phyloP scores from a whole-genome alignment of 2,113 vertebrate species.

The Quiscalus mexicanus region DNA sequence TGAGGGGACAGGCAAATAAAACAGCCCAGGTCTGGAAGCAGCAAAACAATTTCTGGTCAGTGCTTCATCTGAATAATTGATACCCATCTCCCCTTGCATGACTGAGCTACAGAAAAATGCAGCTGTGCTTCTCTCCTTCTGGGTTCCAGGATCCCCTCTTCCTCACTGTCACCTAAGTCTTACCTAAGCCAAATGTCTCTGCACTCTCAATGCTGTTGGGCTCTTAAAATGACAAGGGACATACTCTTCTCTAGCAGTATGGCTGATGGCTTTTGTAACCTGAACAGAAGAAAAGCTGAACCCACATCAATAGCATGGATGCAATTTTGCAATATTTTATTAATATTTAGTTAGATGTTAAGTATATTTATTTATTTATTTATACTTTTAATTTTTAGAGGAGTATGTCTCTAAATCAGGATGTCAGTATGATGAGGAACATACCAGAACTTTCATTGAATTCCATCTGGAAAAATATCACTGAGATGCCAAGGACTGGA shows the following conservation, averaged over 20 bases:
- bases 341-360: background rate
- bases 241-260: background rate
- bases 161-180: background rate
- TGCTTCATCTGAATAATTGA: background rate
- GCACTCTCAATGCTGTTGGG: rapidly evolving
- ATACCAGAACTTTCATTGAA: background rate
- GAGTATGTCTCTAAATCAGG: background rate
- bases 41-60: background rate
- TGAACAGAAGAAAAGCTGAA: background rate
- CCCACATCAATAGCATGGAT: background rate
- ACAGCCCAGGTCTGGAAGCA: background rate
- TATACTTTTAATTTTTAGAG: background rate
- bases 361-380: background rate
- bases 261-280: background rate
- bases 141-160: background rate
- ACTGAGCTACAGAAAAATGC: background rate
- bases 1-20: background rate
- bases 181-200: background rate
- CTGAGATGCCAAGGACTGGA: background rate
- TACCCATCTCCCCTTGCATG: background rate
- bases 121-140: background rate
- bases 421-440: background rate
- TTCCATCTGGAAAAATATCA: background rate
- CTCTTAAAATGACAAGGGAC: background rate
- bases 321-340: background rate